Percentiles rank a stretch among this genome's conserved stretches.
These are phyloP conservation scores for Morpho achilles DNA, from an alignment of 2,888 invertebrate species.

Conservation along the genomic window DNA sequence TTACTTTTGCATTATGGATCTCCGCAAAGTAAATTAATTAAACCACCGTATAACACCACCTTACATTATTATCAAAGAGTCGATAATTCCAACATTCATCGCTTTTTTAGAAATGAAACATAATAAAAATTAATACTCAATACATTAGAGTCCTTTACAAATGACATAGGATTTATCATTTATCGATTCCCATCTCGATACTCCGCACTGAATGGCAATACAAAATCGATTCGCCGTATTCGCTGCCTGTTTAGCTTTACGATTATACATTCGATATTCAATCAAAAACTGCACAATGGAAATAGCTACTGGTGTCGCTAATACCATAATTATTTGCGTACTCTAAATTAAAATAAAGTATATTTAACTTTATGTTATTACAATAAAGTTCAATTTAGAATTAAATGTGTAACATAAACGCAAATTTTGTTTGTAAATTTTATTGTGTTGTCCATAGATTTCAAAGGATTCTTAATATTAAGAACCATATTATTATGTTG, in stretches of 20 bases:
- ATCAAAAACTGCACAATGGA: conserved; percentile 59
- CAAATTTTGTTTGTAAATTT: conserved; percentile 4
- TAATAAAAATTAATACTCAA: neutral
- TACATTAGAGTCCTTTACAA: conserved; percentile 1
- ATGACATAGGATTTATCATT: conserved; percentile 1
- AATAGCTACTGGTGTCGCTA: conserved; percentile 8
- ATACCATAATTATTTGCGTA: neutral
- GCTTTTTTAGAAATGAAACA: neutral
- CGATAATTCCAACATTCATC: too few relatives aligned
- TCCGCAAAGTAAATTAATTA: too few relatives aligned
- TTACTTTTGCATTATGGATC: too few relatives aligned
- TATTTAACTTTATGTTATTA: neutral
- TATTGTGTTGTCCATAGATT: conserved; percentile 15
- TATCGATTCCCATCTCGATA: conserved; percentile 10
- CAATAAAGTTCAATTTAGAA: neutral
- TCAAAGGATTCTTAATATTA: conserved; percentile 14
- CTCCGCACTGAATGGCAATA: conserved; percentile 16
- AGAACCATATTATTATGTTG: neutral
- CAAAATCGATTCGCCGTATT: conserved; percentile 26
- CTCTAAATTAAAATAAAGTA: neutral
- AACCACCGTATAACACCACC: too few relatives aligned
- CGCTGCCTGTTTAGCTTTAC: conserved; percentile 43
- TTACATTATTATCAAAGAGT: too few relatives aligned
- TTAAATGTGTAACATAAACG: neutral
- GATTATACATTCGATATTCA: conserved; percentile 67